Conservation (phyloP, 92 coral and sea anemone species). For the Heteractis magnifica region DNA sequence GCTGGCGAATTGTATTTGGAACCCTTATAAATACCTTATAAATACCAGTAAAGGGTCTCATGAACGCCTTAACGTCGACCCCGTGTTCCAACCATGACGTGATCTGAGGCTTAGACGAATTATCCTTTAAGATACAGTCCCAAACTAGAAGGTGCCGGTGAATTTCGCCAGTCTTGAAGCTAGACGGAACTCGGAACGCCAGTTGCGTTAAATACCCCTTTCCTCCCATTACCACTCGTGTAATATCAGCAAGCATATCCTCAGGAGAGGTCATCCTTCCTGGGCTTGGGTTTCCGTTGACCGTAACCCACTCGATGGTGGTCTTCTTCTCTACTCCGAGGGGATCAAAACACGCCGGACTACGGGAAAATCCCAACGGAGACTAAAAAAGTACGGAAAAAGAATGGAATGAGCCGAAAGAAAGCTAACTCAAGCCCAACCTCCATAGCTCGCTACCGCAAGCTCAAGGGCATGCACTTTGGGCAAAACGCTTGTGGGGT, state of each 20-base stretch:
- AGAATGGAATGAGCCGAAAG: not conserved
- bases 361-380: not conserved
- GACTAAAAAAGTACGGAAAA: not conserved
- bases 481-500: slow-evolving; percentile 9
- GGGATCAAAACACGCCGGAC: not conserved
- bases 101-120: not conserved
- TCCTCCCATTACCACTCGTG: not conserved
- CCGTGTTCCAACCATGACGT: not conserved
- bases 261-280: not conserved
- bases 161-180: slow-evolving; percentile 8
- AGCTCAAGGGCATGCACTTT: not conserved
- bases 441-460: not conserved
- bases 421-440: not conserved
- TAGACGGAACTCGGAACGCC: slow-evolving; percentile 4
- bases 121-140: not conserved
- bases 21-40: slow-evolving; percentile 16
- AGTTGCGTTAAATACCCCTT: not conserved
- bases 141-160: not conserved
- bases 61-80: not conserved
- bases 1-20: slow-evolving; percentile 13
- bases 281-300: not conserved
- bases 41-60: slow-evolving; percentile 16
- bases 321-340: not conserved
- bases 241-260: not conserved
- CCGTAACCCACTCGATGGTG: not conserved